These are phyloP conservation scores for Pheosia gnoma DNA, from an alignment of 2,888 invertebrate genomes.

Conservation along the genomic window DNA sequence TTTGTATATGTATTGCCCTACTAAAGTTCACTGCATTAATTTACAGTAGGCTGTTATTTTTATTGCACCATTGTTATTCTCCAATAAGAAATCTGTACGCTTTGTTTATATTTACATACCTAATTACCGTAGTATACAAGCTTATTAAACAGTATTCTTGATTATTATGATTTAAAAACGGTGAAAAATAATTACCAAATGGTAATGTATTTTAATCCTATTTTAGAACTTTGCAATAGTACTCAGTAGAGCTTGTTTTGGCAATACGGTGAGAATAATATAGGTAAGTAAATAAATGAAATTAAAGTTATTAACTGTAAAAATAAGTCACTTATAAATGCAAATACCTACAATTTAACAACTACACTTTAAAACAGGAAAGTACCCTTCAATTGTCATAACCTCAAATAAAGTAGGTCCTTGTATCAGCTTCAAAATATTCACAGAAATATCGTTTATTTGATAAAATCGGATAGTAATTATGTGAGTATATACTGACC, in stretches of 20 bases:
- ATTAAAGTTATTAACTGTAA: not conserved
- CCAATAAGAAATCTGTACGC: not conserved
- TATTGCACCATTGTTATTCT: not conserved
- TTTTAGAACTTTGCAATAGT: not conserved
- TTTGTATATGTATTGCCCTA: not conserved
- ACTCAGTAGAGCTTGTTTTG: not conserved
- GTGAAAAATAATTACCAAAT: not conserved
- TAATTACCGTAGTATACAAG: not conserved
- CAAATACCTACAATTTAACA: not conserved
- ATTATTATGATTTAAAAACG: not conserved
- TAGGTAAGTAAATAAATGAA: not conserved
- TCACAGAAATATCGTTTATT: no score
- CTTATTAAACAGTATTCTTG: no score
- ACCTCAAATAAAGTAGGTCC: not conserved
- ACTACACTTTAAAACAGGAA: not conserved
- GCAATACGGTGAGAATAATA: not conserved
- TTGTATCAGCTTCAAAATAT: not conserved
- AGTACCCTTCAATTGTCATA: not conserved
- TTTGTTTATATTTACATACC: constrained; percentile 1
- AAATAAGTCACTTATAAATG: no score
- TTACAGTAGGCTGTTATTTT: not conserved
- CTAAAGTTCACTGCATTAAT: not conserved
- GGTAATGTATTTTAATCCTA: no score
- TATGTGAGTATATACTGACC: not conserved
- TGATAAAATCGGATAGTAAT: no score